Base-by-base conservation (phyloP, 2,888 invertebrate genomes). In the Caenorhabditis angaria region DNA sequence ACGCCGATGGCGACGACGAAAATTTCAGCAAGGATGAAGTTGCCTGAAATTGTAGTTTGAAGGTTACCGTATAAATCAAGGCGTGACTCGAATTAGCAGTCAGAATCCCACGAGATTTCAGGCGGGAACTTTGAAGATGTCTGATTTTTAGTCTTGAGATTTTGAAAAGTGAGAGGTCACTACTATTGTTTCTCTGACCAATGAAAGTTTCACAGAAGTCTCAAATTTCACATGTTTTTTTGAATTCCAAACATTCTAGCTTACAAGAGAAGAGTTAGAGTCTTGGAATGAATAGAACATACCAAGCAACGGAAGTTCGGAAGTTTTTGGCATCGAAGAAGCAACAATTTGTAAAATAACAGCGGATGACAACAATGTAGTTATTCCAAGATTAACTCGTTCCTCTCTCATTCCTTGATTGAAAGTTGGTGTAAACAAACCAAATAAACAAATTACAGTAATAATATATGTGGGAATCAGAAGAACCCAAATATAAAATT, bases 21-120 rank as follows among this genome's bases (percentile, higher is more conserved):
- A 25, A 82, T 82, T 54, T 82, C 82, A 18, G 82, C 80, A 14
- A 82, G 70, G 22, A 82, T 82, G 75, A 82, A 82, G 65, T 82
- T 80, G 35, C 82, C 81, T 74, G 61, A 20, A 63, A n/a, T n/a
- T n/a, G n/a, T n/a, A n/a, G n/a, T n/a, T n/a, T n/a, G n/a, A n/a
- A n/a, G n/a, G n/a, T n/a, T n/a, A n/a, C n/a, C n/a, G n/a, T n/a
- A n/a, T n/a, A n/a, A n/a, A 70, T 18, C 24, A 47, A 48, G n/a
- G n/a, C n/a, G 25, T n/a, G 24, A 22, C 0, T 22, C 10, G 10
- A 50, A 47, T 12, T 55, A 20, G 6, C 12, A 14, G 8, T 50
- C 5, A 14, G 14, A 12, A 48, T 18, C 71, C 75, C 77, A 8
- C 77, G n/a, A n/a, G n/a, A n/a, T n/a, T n/a, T n/a, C n/a, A n/a